These are phyloP conservation scores for Anodontia alba DNA, from an alignment of 2,888 invertebrate species.

Conservation along the genomic window DNA sequence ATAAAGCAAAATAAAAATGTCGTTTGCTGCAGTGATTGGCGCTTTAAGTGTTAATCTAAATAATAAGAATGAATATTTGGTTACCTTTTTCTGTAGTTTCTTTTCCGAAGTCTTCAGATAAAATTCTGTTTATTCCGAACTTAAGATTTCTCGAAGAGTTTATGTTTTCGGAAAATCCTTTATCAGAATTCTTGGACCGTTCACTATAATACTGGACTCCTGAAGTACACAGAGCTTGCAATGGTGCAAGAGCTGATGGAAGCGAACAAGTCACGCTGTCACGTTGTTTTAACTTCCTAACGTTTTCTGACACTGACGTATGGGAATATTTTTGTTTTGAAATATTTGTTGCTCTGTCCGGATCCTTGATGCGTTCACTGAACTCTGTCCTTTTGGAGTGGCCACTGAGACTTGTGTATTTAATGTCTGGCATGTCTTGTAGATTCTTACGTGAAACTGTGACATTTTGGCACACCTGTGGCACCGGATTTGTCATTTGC, in stretches of 20 bases:
- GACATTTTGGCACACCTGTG: neutral
- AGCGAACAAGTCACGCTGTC: conserved; percentile 39
- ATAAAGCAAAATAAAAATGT: too few relatives aligned
- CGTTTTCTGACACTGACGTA: neutral
- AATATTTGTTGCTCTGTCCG: neutral
- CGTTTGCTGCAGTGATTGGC: too few relatives aligned
- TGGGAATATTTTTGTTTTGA: neutral
- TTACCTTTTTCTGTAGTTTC: conserved; percentile 52
- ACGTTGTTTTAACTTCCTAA: conserved; percentile 26
- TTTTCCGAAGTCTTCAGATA: conserved; percentile 74
- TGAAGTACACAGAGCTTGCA: conserved; percentile 75
- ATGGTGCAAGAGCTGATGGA: conserved; percentile 73
- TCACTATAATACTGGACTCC: conserved; percentile 61
- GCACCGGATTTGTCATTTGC: neutral
- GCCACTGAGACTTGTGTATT: neutral
- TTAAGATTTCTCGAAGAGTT: conserved; percentile 50
- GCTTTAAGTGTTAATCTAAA: too few relatives aligned
- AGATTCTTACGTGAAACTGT: neutral
- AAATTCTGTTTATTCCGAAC: conserved; percentile 74
- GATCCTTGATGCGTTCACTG: neutral
- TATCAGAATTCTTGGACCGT: conserved; percentile 36
- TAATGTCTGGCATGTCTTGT: neutral
- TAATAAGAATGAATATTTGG: conserved; percentile 5
- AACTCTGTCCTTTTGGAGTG: neutral
- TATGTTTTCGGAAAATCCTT: neutral